Evolutionary conservation across 2,797 vertebrate species (phyloP).

Genomic region (Pagetopsis macropterus): DNA sequence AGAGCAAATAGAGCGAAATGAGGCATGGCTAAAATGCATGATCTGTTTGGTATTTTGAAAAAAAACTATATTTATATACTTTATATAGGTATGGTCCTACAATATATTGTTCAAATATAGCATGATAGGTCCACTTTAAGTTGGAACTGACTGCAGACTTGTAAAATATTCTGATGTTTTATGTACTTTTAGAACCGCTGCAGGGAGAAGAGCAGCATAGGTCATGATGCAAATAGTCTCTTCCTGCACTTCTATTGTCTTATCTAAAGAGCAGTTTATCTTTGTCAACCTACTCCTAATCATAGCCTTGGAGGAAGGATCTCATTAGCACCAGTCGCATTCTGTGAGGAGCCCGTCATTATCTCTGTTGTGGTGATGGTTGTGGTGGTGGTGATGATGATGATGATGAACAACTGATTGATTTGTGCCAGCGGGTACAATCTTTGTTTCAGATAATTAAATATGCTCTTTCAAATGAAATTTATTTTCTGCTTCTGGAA

Average conservation of each 20-base stretch:
- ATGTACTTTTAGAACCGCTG: constrained; percentile 26
- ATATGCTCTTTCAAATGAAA: constrained; percentile 77
- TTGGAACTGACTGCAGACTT: constrained; percentile 9
- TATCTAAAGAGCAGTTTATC: constrained; percentile 60
- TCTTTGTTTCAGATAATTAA: constrained; percentile 74
- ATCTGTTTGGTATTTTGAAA: no score
- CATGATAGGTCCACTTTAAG: not conserved
- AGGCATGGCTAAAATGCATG: no score
- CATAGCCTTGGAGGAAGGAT: constrained; percentile 61
- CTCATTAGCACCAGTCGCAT: constrained; percentile 64
- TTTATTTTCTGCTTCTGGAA: constrained; percentile 72
- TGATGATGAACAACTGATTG: constrained; percentile 62
- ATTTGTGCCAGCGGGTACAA: constrained; percentile 72
- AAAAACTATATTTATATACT: no score
- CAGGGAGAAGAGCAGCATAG: constrained; percentile 30
- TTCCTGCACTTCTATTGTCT: constrained; percentile 50
- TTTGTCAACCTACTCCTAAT: constrained; percentile 56
- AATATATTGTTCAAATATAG: no score
- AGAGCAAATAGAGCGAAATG: no score
- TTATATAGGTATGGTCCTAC: no score
- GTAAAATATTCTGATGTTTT: constrained; percentile 29
- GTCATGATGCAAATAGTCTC: constrained; percentile 40
- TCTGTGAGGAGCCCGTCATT: constrained; percentile 60
- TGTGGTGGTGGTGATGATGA: constrained; percentile 65
- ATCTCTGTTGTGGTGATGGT: constrained; percentile 55